Evolutionary conservation across 2,888 invertebrate species (phyloP), one percentile per base, ranked within the genome.

Genomic region (Eupithecia subfuscata): DNA sequence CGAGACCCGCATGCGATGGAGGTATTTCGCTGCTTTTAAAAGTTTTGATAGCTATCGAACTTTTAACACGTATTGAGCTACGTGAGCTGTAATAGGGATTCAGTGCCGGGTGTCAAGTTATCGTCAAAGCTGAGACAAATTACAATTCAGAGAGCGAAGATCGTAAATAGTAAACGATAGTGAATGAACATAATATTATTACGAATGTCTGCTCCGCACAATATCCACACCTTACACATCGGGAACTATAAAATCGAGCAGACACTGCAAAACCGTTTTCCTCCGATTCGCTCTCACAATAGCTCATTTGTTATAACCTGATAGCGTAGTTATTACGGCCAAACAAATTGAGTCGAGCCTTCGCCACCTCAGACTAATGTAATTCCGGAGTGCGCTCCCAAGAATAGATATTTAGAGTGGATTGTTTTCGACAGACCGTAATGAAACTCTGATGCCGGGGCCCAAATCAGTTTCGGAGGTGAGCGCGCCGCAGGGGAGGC

Each of bases 341-440:
- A 94, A 94, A 95, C 94, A 95, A 95, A 95, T 95, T 94, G 95
- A 95, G 94, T 93, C 92, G 93, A 94, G 94, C 91, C 94, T 93
- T 93, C 94, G 93, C 95, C 95, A 95, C 95, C 95, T 94, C 95
- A 95, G 95, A 94, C 94, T 94, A 95, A 95, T 94, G 94, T 94
- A 95, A 95, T 95, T 94, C 89, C 93, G 90, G 88, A 91, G 91
- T 91, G 93, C 91, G 92, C 92, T 88, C 92, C 93, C 93, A 95
- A 95, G 94, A 95, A 94, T 92, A 94, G 94, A 95, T 95, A 94
- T 95, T 95, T 95, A 94, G 94, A 94, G 92, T 94, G 94, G 94
- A 95, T 94, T 95, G 95, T 95, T 95, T 95, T 95, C 94, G 95
- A 94, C 95, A 94, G 95, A 94, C 94, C 94, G 94, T 95, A 95